Evolutionary conservation across 2,113 vertebrate species (phyloP).

Genomic region (Megalops atlanticus): DNA sequence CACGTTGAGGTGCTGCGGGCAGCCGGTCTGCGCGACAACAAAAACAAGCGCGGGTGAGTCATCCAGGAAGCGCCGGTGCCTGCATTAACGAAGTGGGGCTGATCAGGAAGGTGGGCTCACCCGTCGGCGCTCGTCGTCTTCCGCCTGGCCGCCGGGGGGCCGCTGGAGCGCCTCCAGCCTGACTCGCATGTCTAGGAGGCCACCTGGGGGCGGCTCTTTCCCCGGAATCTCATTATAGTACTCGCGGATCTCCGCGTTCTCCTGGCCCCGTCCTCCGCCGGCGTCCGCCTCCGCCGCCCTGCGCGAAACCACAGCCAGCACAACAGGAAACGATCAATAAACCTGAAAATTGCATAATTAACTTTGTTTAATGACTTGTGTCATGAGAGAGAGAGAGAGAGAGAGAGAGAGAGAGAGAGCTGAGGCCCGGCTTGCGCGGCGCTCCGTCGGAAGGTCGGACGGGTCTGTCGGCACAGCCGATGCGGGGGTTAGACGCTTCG

Average conservation of each 20-base stretch:
- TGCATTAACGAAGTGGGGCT: constrained; percentile 17
- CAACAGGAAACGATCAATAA: constrained; percentile 33
- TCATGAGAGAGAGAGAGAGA: background rate
- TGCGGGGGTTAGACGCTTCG: background rate
- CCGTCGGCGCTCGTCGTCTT: constrained; percentile 31
- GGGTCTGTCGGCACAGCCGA: background rate
- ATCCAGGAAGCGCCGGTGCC: constrained; percentile 33
- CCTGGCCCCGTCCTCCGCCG: constrained; percentile 50
- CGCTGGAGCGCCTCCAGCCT: constrained; percentile 57
- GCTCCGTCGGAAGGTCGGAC: background rate
- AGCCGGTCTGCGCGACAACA: constrained; percentile 66
- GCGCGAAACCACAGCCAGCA: constrained; percentile 47
- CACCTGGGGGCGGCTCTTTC: constrained; percentile 73
- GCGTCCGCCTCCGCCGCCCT: constrained; percentile 57
- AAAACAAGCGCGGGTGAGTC: constrained; percentile 50
- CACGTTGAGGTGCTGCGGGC: constrained; percentile 63
- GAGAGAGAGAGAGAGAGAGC: no score
- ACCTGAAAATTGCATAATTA: constrained; percentile 21
- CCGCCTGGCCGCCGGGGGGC: constrained; percentile 52
- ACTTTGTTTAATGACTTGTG: constrained; percentile 21
- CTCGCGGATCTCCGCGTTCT: constrained; percentile 64
- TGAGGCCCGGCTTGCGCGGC: background rate
- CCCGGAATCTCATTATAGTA: constrained; percentile 87
- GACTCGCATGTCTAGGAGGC: constrained; percentile 66
- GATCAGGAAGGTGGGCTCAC: constrained; percentile 35